These are phyloP conservation scores for Drosophila barbarae DNA, from an alignment of 2,888 invertebrate genomes.

Conservation along the genomic window DNA sequence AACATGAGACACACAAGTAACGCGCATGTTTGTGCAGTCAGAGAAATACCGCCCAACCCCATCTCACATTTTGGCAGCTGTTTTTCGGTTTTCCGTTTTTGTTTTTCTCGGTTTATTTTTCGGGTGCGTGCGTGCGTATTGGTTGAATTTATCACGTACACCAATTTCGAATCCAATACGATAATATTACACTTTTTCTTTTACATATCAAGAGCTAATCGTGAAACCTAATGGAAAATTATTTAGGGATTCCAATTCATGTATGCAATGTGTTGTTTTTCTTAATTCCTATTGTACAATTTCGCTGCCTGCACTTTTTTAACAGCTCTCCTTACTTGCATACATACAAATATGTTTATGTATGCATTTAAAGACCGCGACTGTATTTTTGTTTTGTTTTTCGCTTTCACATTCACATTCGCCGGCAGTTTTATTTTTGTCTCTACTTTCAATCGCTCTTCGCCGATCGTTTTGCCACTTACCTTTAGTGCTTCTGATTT, in stretches of 20 bases:
- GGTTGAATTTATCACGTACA: constrained; percentile 63
- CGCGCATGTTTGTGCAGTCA: constrained; percentile 43
- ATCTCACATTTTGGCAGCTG: constrained; percentile 15
- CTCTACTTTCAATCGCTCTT: constrained; percentile 25
- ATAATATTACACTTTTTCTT: constrained; percentile 7
- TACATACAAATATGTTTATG: neutral
- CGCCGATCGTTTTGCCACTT: constrained; percentile 31
- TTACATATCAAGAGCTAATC: neutral
- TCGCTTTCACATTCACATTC: constrained; percentile 38
- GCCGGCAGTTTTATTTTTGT: constrained; percentile 36
- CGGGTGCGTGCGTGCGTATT: constrained; percentile 56
- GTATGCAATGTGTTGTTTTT: neutral
- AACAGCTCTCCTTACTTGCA: neutral
- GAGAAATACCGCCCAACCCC: constrained; percentile 14
- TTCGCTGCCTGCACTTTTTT: neutral
- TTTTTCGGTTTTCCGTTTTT: constrained; percentile 18
- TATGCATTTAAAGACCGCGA: neutral
- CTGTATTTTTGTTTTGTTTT: constrained; percentile 31
- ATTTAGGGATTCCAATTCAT: neutral
- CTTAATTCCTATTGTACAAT: neutral
- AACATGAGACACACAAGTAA: constrained; percentile 52
- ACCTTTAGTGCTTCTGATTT: constrained; percentile 28
- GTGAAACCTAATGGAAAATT: neutral
- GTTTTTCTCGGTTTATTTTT: constrained; percentile 13
- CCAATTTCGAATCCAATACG: constrained; percentile 28